Evolutionary conservation across 1,140 invertebrate genomes (phyloP), one percentile per base, ranked within the genome.

Genomic region (Cyrtorhinus lividipennis): DNA sequence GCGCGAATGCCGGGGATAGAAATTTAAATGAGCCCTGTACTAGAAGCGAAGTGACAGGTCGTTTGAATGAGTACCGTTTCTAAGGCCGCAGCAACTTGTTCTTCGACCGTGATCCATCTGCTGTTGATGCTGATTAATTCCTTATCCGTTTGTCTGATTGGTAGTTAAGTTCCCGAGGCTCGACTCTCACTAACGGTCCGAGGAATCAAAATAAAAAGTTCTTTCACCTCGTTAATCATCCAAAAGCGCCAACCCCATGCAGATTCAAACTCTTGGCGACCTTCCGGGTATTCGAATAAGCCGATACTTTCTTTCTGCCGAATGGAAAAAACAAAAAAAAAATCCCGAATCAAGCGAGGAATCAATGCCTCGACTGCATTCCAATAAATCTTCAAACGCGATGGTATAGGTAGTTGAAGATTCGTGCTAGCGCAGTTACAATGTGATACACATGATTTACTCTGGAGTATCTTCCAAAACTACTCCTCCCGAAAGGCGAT

Each of bases 371-470:
- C n/a, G 30, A 15, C 30, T 38, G 56, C 56, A 57, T 57, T 57
- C 56, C 56, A 57, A 57, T 57, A 57, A 57, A 57, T 57, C 22
- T 38, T 38, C 15, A 15, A 38, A 38, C n/a, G n/a, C n/a, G n/a
- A n/a, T n/a, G n/a, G n/a, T n/a, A 38, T 15, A 15, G 30, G 30
- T 38, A 38, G 30, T 38, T 38, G 30, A 38, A 38, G n/a, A n/a
- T n/a, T n/a, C n/a, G n/a, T n/a, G n/a, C 30, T 13, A 57, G 56
- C 20, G 56, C 15, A 15, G 56, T 18, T 59, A 59, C 24, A 59
- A 8, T 59, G 24, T 30, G 58, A 59, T 59, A 27, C 27, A 26
- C 27, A 59, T 59, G 58, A 59, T 59, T 59, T 59, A 59, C 58
- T 25, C 27, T 30, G 23, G 58, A 59, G 24, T 26, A 22, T 24